These are phyloP conservation scores for Diglossa cyanea DNA, from an alignment of 2,797 vertebrate species.

Conservation along the genomic window DNA sequence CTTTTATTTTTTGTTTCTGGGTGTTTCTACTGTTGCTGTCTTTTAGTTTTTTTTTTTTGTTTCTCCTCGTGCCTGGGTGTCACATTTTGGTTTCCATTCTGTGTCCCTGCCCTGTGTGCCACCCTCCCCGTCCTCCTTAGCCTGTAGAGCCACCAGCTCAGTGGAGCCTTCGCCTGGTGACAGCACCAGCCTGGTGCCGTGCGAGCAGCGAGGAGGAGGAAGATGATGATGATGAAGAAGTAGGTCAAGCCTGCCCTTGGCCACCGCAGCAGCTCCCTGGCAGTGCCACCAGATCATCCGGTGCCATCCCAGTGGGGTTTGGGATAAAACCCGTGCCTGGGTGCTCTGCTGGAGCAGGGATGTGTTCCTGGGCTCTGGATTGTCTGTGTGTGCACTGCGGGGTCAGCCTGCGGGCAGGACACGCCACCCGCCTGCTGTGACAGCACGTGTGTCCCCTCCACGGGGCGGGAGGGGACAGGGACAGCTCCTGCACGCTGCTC, in stretches of 20 bases:
- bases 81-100: conserved; percentile 63
- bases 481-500: background rate
- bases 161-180: conserved; percentile 78
- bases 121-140: conserved; percentile 61
- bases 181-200: conserved; percentile 76
- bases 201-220: conserved; percentile 78
- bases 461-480: background rate
- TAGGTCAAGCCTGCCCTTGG: conserved; percentile 68
- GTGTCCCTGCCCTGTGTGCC: conserved; percentile 49
- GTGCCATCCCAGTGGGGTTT: background rate
- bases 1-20: background rate
- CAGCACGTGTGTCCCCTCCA: conserved; percentile 35
- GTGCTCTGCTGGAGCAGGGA: background rate
- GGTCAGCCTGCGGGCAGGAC: background rate
- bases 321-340: background rate
- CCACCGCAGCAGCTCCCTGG: background rate
- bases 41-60: too few relatives aligned
- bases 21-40: background rate
- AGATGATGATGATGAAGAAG: conserved; percentile 81
- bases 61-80: background rate
- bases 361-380: background rate
- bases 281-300: conserved; percentile 51
- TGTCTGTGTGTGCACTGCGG: background rate
- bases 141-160: conserved; percentile 75
- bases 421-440: conserved; percentile 8